Evolutionary conservation across 2,797 vertebrate genomes (phyloP).

Genomic region (Spinus pinus): DNA sequence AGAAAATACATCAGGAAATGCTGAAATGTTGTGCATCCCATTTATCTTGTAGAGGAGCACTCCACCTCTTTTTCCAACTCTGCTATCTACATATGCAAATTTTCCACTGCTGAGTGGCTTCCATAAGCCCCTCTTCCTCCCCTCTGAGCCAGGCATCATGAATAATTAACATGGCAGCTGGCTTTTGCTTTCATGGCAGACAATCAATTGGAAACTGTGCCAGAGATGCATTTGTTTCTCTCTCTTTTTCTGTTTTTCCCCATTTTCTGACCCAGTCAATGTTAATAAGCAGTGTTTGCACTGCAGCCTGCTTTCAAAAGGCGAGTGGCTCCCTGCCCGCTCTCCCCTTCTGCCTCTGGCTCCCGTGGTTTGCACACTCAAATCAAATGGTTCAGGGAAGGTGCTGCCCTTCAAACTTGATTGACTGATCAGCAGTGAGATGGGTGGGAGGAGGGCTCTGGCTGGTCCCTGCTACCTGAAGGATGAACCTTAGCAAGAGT

Average conservation of each 20-base stretch:
- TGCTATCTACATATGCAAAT: constrained; percentile 64
- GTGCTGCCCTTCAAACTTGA: constrained; percentile 50
- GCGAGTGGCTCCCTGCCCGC: background rate
- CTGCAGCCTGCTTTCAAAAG: constrained; percentile 3
- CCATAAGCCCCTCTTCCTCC: constrained; percentile 52
- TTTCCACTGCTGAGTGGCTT: constrained; percentile 51
- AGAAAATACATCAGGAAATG: background rate
- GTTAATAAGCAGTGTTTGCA: constrained; percentile 27
- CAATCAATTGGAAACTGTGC: constrained; percentile 66
- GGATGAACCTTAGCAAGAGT: background rate
- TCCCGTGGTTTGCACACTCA: background rate
- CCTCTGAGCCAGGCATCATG: constrained; percentile 62
- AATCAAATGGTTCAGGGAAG: constrained; percentile 11
- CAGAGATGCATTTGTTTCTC: constrained; percentile 62
- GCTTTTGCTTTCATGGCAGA: constrained; percentile 71
- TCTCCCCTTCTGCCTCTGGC: background rate
- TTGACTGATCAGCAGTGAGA: background rate
- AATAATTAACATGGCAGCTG: constrained; percentile 76
- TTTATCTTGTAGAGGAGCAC: background rate
- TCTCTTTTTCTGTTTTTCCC: constrained; percentile 36
- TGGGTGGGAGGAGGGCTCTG: background rate
- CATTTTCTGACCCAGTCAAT: constrained; percentile 48
- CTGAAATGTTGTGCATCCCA: background rate
- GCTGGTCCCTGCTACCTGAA: background rate
- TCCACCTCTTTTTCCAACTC: constrained; percentile 32